These are phyloP conservation scores for Andricus quercusramuli DNA, from an alignment of 2,888 invertebrate species.

Conservation along the genomic window DNA sequence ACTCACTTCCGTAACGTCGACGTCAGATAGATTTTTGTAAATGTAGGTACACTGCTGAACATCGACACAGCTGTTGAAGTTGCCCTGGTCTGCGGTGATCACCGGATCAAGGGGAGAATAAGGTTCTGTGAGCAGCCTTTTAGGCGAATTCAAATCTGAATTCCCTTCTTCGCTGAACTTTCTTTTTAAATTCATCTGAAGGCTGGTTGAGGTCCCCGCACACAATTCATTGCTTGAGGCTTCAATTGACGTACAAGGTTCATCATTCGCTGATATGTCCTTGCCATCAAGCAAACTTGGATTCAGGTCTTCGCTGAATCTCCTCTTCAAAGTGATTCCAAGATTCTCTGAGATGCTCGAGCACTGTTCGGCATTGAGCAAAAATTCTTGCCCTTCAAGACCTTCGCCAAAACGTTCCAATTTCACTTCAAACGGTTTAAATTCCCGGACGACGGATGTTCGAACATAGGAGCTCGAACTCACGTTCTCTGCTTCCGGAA, in stretches of 20 bases:
- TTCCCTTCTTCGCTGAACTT: background rate
- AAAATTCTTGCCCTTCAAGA: background rate
- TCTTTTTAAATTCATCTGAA: slow-evolving; percentile 16
- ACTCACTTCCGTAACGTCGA: background rate
- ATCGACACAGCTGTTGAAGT: background rate
- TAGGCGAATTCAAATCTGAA: background rate
- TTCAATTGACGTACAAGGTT: background rate
- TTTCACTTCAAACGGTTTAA: slow-evolving; percentile 44
- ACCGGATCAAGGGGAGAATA: background rate
- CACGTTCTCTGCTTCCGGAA: background rate
- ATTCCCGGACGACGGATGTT: slow-evolving; percentile 7
- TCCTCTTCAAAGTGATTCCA: slow-evolving; percentile 51
- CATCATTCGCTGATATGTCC: background rate
- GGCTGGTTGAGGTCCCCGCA: background rate
- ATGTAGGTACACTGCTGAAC: background rate
- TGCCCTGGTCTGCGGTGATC: slow-evolving; percentile 41
- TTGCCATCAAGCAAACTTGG: background rate
- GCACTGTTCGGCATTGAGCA: slow-evolving; percentile 22
- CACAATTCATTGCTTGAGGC: background rate
- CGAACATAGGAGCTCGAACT: slow-evolving; percentile 3
- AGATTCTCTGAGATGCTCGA: slow-evolving; percentile 16
- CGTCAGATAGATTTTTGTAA: background rate
- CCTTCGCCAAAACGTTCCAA: slow-evolving; percentile 39
- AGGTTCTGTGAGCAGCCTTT: slow-evolving; percentile 18
- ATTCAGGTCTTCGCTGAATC: slow-evolving; percentile 51